A percentile compares a stretch with the other conserved stretches of the same genome.
Conservation (phyloP, 2,888 invertebrate species). For the Monopis laevigella region DNA sequence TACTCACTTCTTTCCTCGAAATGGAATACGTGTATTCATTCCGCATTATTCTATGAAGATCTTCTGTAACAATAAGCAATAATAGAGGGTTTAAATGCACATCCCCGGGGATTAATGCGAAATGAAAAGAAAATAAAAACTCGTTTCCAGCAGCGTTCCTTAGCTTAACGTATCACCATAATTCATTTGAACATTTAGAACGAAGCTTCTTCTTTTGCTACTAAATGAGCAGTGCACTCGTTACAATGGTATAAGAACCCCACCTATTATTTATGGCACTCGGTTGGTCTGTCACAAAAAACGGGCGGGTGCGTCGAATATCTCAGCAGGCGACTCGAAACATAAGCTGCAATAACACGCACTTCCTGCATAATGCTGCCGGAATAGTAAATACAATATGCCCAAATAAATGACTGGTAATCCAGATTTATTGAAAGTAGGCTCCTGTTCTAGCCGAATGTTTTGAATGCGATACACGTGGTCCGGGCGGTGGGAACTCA, state of each 20-base stretch:
- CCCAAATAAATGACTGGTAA: slow-evolving; percentile 30
- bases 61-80: slow-evolving; percentile 1
- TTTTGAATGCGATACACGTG: slow-evolving; percentile 54
- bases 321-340: slow-evolving; percentile 62
- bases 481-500: slow-evolving; percentile 62
- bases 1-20: background rate
- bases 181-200: slow-evolving; percentile 58
- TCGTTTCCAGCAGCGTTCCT: slow-evolving; percentile 48
- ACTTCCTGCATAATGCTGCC: slow-evolving; percentile 58
- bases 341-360: slow-evolving; percentile 66
- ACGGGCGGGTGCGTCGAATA: slow-evolving; percentile 61
- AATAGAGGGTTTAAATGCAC: slow-evolving; percentile 10
- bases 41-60: too few relatives aligned
- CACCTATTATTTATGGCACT: slow-evolving; percentile 67
- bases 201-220: slow-evolving; percentile 50
- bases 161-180: slow-evolving; percentile 64
- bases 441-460: slow-evolving; percentile 38
- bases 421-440: slow-evolving; percentile 62
- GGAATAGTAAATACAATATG: slow-evolving; percentile 19
- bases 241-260: slow-evolving; percentile 60
- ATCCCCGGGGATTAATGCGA: slow-evolving; percentile 35
- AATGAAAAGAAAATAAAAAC: slow-evolving; percentile 54
- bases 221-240: slow-evolving; percentile 65
- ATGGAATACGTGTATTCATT: slow-evolving; percentile 1
- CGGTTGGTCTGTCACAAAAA: slow-evolving; percentile 66